A percentile compares a stretch with the other conserved stretches of the same genome.
Evolutionary conservation across 2,888 invertebrate genomes (phyloP).

Genomic region (Lysandra bellargus): DNA sequence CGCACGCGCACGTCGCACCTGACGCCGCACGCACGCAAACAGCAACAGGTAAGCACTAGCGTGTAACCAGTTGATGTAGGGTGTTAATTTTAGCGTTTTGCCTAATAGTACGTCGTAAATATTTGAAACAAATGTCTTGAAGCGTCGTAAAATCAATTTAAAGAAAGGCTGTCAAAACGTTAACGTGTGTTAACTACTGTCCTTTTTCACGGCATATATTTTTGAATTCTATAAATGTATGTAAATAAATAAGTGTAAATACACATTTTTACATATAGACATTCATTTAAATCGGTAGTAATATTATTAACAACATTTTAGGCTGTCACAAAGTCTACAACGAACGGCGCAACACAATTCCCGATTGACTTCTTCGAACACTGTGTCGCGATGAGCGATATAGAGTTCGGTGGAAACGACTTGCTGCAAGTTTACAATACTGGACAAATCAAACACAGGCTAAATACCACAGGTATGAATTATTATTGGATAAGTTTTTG

Average conservation of each 20-base stretch:
- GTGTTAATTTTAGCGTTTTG: too few species aligned
- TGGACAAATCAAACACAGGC: conserved; percentile 94
- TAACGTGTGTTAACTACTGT: not conserved
- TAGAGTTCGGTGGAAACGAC: conserved; percentile 97
- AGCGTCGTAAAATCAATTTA: too few species aligned
- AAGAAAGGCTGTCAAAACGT: not conserved
- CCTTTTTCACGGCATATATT: not conserved
- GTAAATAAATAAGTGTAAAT: not conserved
- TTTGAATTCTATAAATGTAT: not conserved
- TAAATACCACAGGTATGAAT: conserved; percentile 83
- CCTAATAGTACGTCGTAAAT: too few species aligned
- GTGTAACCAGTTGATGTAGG: too few species aligned
- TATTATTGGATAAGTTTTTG: not conserved
- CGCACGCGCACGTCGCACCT: conserved; percentile 50
- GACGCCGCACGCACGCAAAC: conserved; percentile 62
- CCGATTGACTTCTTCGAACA: conserved; percentile 99
- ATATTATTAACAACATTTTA: conserved; percentile 39
- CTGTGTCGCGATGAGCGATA: conserved; percentile 93
- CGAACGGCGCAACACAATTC: conserved; percentile 86
- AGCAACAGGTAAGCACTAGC: not conserved
- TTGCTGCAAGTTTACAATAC: conserved; percentile 96
- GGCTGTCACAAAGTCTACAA: conserved; percentile 67
- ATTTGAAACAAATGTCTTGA: too few species aligned
- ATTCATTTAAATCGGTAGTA: too few species aligned
- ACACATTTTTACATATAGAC: too few species aligned